Percentiles rank a stretch among this genome's conserved stretches.
phyloP scores from a whole-genome alignment of 1,140 invertebrate genomes.

The Halictus rubicundus region DNA sequence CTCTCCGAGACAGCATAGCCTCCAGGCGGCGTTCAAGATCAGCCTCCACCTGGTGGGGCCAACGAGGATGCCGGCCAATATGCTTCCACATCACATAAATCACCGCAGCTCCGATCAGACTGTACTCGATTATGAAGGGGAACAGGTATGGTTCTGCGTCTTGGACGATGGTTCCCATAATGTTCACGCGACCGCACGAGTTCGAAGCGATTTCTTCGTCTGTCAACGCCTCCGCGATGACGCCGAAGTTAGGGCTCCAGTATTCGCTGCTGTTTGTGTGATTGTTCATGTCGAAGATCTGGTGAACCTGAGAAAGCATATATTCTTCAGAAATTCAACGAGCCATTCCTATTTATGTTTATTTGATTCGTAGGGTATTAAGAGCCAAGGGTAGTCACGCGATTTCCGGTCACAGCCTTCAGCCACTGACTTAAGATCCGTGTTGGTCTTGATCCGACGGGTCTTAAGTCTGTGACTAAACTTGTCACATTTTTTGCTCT shows the following conservation, averaged over 20 bases:
- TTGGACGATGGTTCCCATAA: constrained; percentile 95
- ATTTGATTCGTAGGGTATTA: too few species aligned
- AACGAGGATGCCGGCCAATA: constrained; percentile 90
- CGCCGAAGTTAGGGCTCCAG: constrained; percentile 80
- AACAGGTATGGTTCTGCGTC: constrained; percentile 96
- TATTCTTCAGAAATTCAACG: neutral
- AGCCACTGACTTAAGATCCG: too few species aligned
- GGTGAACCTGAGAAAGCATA: constrained; percentile 44
- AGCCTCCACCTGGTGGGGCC: constrained; percentile 88
- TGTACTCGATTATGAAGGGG: constrained; percentile 98
- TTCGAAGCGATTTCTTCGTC: constrained; percentile 78
- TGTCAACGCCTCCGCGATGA: constrained; percentile 83
- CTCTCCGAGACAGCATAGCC: constrained; percentile 90
- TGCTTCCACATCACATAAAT: constrained; percentile 99
- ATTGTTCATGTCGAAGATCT: constrained; percentile 67
- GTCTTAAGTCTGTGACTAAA: too few species aligned
- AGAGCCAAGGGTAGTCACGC: too few species aligned
- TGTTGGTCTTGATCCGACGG: too few species aligned
- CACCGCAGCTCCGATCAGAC: constrained; percentile 96
- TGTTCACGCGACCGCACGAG: constrained; percentile 90
- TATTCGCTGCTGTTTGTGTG: constrained; percentile 75
- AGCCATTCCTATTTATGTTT: too few species aligned
- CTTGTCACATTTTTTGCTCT: too few species aligned
- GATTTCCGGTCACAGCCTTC: too few species aligned
- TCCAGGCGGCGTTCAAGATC: constrained; percentile 92